Base-by-base conservation (phyloP, 1,140 invertebrate genomes). In the Trichonephila clavata region DNA sequence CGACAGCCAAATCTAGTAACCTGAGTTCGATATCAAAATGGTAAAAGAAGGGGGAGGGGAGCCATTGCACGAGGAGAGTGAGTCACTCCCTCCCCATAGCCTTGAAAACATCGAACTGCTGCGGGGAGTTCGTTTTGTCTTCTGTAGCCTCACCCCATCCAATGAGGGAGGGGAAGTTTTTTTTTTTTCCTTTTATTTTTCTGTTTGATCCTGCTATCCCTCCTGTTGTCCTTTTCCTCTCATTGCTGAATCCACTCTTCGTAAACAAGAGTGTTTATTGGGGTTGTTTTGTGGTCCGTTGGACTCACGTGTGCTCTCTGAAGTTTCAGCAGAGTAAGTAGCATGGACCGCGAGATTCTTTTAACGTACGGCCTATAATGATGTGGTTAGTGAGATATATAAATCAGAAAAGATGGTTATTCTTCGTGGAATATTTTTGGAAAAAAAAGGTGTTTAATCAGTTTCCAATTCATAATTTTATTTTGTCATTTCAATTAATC, bases 91-190 rank as follows among this genome's bases (percentile, higher is more conserved):
- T 87, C 92, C 90, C 92, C 59, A 50, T 93, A 93, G 92, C 92
- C 92, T 93, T 93, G 92, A 93, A 93, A 93, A 87, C 84, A 93
- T 90, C 89, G 91, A 92, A 92, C 90, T 68, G 80, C 81, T 32
- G 63, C 20, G 86, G 86, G 86, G 86, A 90, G 32, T 60, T 27
- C 87, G 65, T 77, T 89, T 71, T 89, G 87, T 89, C 87, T 89
- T 65, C 63, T 71, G 65, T 77, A 63, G 60, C 84, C 60, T 60
- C 84, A 63, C 61, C 63, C 87, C 65, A 89, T 65, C 59, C 8
- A 89, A 21, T 1, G 39, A 59, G 87, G 87, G 65, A 77, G 87
- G 87, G 50, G 61, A 14, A 84, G 21, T 84, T 84, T 27, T 84
- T 59, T 59, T 84, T 59, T 87, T 60, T 20, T 87, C 24, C 14